Evolutionary conservation across 37 sponge, comb jelly and placozoan species (phyloP).

Genomic region (Hormiphora californensis): DNA sequence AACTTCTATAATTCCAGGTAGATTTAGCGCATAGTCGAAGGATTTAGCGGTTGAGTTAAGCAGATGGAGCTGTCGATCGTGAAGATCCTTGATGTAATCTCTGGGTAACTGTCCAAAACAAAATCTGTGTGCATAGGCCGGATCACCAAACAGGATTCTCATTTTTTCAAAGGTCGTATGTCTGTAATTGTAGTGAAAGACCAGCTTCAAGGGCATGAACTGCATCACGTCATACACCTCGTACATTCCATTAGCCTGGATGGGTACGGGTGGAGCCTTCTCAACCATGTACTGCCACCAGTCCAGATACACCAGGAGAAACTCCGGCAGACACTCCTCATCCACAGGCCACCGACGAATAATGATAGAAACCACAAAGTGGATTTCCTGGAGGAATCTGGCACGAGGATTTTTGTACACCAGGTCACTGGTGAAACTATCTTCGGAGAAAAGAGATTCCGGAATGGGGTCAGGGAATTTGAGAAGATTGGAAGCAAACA

Average conservation of each 20-base stretch:
- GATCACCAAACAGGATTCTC: too few relatives aligned
- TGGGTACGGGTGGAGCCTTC: not conserved
- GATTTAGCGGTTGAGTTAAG: too few relatives aligned
- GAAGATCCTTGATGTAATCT: too few relatives aligned
- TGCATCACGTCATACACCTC: not conserved
- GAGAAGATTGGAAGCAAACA: not conserved
- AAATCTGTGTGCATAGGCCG: too few relatives aligned
- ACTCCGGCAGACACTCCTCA: not conserved
- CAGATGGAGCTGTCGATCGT: too few relatives aligned
- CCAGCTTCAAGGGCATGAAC: not conserved
- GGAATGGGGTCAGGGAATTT: constrained; percentile 35
- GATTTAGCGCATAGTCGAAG: too few relatives aligned
- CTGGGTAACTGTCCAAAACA: too few relatives aligned
- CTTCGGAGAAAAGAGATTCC: not conserved
- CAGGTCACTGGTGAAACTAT: not conserved
- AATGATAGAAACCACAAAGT: not conserved
- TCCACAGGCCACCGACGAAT: not conserved
- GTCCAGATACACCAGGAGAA: not conserved
- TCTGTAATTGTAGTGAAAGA: too few relatives aligned
- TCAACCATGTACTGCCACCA: constrained; percentile 33
- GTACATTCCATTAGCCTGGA: not conserved
- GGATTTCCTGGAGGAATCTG: not conserved
- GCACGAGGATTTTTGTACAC: not conserved
- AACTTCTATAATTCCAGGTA: not conserved
- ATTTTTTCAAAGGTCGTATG: too few relatives aligned